Evolutionary conservation across 2,797 vertebrate genomes (phyloP).

Genomic region (Enoplosus armatus): DNA sequence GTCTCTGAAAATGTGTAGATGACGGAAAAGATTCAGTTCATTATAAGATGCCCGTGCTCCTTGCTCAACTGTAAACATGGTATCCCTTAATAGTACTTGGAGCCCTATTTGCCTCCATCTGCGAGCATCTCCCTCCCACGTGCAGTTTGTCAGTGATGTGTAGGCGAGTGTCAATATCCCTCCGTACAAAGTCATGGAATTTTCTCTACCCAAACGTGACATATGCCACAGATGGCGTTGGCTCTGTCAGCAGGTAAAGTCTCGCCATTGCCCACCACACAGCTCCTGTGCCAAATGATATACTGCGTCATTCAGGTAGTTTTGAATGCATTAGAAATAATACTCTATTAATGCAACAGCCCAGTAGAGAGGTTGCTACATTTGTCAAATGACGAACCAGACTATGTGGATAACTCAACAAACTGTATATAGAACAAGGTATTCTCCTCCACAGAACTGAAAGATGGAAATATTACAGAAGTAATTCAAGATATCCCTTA

Average conservation of each 20-base stretch:
- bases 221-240: constrained; percentile 50
- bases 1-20: background rate
- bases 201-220: constrained; percentile 49
- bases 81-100: constrained; percentile 31
- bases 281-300: background rate
- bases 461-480: background rate
- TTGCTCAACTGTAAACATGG: background rate
- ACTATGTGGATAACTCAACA: no score
- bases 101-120: constrained; percentile 44
- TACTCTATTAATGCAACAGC: background rate
- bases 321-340: background rate
- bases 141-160: constrained; percentile 48
- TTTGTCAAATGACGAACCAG: constrained; percentile 1
- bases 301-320: constrained; percentile 9
- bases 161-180: constrained; percentile 52
- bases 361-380: background rate
- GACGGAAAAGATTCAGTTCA: background rate
- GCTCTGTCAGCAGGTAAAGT: constrained; percentile 28
- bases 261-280: constrained; percentile 11
- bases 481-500: background rate
- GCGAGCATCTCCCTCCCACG: constrained; percentile 63
- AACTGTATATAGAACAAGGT: background rate
- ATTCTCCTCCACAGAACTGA: background rate
- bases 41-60: background rate
- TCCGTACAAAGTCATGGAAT: constrained; percentile 29